phyloP scores from a whole-genome alignment of 2,888 invertebrate genomes.

The Slavum lentiscoides region DNA sequence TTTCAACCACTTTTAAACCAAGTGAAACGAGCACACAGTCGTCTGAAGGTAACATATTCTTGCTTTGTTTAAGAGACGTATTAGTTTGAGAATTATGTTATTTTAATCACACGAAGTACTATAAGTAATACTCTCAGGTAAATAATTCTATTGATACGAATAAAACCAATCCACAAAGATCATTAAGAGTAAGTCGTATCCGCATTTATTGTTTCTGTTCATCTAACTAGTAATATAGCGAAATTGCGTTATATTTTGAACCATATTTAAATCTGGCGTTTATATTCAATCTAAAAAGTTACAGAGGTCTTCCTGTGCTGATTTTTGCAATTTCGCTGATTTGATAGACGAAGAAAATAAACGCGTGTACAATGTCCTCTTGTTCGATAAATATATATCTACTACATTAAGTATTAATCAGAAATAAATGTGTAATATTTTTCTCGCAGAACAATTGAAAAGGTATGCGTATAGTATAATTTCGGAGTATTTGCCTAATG shows the following conservation, averaged over 20 bases:
- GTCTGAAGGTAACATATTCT: constrained; percentile 25
- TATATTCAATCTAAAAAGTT: no score
- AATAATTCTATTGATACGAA: no score
- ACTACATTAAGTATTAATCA: not conserved
- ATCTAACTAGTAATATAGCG: no score
- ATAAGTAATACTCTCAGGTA: no score
- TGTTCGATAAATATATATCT: not conserved
- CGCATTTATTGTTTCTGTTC: no score
- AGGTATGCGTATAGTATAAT: constrained; percentile 79
- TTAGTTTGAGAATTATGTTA: not conserved
- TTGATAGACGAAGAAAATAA: no score
- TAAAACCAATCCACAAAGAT: no score
- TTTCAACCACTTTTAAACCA: constrained; percentile 76
- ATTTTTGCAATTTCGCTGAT: no score
- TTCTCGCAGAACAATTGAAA: constrained; percentile 66
- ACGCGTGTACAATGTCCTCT: not conserved
- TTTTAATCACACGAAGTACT: not conserved
- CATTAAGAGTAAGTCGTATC: no score
- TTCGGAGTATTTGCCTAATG: constrained; percentile 75
- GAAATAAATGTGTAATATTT: constrained; percentile 11
- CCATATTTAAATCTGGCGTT: no score
- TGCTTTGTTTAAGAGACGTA: not conserved
- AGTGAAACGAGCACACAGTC: constrained; percentile 15
- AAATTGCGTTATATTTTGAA: no score
- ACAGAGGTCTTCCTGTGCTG: no score